phyloP scores from a whole-genome alignment of 2,797 vertebrate genomes.

The Premnoplex brunnescens region DNA sequence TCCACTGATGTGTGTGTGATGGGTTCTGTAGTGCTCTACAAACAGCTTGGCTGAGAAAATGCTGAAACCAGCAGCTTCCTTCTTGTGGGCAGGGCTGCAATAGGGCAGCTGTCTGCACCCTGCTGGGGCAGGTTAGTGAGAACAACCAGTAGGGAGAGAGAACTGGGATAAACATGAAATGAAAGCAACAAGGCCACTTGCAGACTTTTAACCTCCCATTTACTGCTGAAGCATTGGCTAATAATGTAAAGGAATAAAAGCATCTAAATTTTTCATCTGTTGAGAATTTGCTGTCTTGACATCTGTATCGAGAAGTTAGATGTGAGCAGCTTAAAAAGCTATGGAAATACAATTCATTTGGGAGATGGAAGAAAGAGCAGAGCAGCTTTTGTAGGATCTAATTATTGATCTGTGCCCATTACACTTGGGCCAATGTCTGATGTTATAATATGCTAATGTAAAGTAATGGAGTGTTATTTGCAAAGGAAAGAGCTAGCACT shows the following conservation, averaged over 20 bases:
- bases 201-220: neutral
- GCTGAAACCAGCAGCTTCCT: neutral
- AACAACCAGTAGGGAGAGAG: neutral
- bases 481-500: neutral
- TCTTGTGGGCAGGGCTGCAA: neutral
- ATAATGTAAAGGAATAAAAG: conserved; percentile 1
- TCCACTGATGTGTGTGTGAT: neutral
- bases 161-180: neutral
- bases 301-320: neutral
- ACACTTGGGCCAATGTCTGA: neutral
- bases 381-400: neutral
- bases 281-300: neutral
- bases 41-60: neutral
- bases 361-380: neutral
- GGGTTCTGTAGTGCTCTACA: neutral
- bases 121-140: neutral
- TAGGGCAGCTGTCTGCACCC: neutral
- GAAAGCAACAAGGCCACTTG: neutral
- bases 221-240: neutral
- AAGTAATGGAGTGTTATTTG: neutral
- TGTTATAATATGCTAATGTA: neutral
- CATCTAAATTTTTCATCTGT: neutral
- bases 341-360: neutral
- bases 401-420: conserved; percentile 26
- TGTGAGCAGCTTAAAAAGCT: neutral